These are phyloP conservation scores for Chondrilla cf. caribensis DNA, from an alignment of 37 sponge, comb jelly and placozoan genomes.

Conservation along the genomic window DNA sequence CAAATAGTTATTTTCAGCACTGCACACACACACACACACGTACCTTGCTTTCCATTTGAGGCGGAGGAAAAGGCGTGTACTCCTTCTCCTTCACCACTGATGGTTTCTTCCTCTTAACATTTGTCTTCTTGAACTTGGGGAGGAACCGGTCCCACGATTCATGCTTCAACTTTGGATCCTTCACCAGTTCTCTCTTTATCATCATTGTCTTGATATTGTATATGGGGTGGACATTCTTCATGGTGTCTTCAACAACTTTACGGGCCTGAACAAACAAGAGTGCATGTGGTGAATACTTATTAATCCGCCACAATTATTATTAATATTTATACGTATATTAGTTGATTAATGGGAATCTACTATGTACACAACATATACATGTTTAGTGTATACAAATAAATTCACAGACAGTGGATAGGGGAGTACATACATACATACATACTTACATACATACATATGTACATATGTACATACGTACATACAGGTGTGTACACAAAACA, in stretches of 20 bases:
- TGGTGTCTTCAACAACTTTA: slow-evolving; percentile 92
- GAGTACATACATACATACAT: no score
- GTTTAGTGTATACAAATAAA: no score
- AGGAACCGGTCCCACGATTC: slow-evolving; percentile 99
- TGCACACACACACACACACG: neutral
- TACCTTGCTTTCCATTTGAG: slow-evolving; percentile 97
- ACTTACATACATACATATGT: no score
- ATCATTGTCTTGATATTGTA: slow-evolving; percentile 99
- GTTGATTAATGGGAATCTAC: no score
- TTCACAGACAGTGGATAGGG: no score
- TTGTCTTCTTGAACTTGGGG: slow-evolving; percentile 92
- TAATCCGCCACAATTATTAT: no score
- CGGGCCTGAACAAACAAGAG: slow-evolving; percentile 48
- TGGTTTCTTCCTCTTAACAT: slow-evolving; percentile 79
- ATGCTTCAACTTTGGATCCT: slow-evolving; percentile 80
- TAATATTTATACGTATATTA: no score
- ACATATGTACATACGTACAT: no score
- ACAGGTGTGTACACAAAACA: no score
- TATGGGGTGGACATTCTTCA: slow-evolving; percentile 98
- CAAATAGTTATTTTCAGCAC: no score
- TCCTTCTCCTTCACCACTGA: slow-evolving; percentile 59
- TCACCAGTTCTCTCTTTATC: slow-evolving; percentile 97
- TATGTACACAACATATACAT: no score
- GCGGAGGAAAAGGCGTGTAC: slow-evolving; percentile 98
- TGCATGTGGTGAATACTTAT: no score